Percentiles rank a stretch among this genome's conserved stretches.
These are phyloP conservation scores for Phragmatobia fuliginosa DNA, from an alignment of 2,888 invertebrate species.

Conservation along the genomic window DNA sequence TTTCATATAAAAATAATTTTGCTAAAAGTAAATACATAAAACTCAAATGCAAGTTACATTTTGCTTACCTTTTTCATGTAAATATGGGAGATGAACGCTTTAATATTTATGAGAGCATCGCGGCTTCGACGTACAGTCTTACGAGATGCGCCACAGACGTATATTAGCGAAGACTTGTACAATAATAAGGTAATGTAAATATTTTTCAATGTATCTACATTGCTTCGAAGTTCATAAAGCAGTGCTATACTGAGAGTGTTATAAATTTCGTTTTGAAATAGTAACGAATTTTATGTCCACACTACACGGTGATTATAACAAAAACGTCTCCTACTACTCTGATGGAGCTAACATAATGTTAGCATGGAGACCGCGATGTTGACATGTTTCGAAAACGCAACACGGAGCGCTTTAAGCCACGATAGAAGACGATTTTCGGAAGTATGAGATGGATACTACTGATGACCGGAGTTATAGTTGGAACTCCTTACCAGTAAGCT, in stretches of 20 bases:
- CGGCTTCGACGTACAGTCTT: constrained; percentile 1
- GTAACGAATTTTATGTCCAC: neutral
- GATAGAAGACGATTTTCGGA: no score
- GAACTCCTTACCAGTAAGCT: neutral
- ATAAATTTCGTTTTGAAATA: neutral
- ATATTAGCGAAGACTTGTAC: neutral
- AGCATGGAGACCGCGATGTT: no score
- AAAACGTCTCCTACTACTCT: no score
- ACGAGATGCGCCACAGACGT: neutral
- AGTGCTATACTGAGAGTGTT: neutral
- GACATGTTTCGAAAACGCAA: no score
- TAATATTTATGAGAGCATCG: constrained; percentile 21
- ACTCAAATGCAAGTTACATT: constrained; percentile 5
- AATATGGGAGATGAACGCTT: constrained; percentile 22
- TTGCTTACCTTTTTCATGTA: constrained; percentile 17
- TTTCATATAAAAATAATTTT: neutral
- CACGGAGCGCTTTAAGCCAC: no score
- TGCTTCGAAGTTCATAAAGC: neutral
- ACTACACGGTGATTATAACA: neutral
- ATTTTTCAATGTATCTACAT: neutral
- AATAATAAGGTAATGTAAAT: constrained; percentile 4
- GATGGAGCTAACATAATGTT: no score
- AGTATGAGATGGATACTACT: no score
- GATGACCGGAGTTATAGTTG: no score
- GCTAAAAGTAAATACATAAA: neutral